Percentiles rank a stretch among this genome's conserved stretches.
phyloP scores from a whole-genome alignment of 2,888 invertebrate species.

The Endomychus coccineus region DNA sequence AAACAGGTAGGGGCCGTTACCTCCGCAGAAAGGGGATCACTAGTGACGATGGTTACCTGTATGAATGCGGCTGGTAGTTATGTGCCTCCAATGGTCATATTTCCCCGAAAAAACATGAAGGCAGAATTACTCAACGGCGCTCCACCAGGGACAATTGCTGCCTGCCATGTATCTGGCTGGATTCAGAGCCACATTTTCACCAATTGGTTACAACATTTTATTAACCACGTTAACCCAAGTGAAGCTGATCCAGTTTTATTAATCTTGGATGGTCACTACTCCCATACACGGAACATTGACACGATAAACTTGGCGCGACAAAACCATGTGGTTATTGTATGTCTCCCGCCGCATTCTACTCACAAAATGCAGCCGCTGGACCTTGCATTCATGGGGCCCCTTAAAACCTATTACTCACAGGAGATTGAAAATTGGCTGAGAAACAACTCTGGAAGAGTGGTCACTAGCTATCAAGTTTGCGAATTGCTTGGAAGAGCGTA shows the following conservation, averaged over 20 bases:
- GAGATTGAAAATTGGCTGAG: slow-evolving; percentile 11
- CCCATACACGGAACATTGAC: too few relatives aligned
- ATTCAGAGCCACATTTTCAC: slow-evolving; percentile 5
- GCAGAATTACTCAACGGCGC: slow-evolving; percentile 5
- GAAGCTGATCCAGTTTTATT: too few relatives aligned
- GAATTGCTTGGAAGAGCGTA: background rate
- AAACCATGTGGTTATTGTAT: background rate
- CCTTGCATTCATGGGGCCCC: slow-evolving; percentile 5
- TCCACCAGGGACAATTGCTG: slow-evolving; percentile 7
- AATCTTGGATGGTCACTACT: too few relatives aligned
- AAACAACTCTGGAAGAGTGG: slow-evolving; percentile 7
- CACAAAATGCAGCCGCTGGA: slow-evolving; percentile 7
- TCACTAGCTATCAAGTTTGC: slow-evolving; percentile 10
- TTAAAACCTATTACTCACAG: slow-evolving; percentile 11
- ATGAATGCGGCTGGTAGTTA: slow-evolving; percentile 18
- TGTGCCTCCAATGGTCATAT: slow-evolving; percentile 13
- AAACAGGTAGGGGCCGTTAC: slow-evolving; percentile 24
- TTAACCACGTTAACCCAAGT: slow-evolving; percentile 1
- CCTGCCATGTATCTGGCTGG: background rate
- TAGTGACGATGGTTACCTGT: slow-evolving; percentile 17
- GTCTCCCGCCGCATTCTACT: slow-evolving; percentile 2
- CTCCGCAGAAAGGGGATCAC: slow-evolving; percentile 17
- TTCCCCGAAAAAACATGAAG: slow-evolving; percentile 6
- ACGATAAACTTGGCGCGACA: background rate
- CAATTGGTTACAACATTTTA: slow-evolving; percentile 2